Conservation (phyloP, 2,113 vertebrate species). For the Neodon shergylaensis region DNA sequence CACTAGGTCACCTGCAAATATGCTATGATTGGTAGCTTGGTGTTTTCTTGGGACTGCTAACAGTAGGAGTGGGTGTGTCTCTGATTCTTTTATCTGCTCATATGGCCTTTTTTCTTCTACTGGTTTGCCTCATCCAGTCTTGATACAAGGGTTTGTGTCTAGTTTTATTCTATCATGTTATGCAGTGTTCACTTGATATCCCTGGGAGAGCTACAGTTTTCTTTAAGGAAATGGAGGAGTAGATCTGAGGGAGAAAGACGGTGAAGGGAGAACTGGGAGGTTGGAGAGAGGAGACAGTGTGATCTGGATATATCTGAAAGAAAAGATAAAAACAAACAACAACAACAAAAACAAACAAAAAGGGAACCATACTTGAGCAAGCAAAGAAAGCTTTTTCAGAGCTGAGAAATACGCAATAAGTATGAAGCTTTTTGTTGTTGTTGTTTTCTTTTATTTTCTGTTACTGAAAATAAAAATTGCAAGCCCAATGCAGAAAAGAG, state of each 20-base stretch:
- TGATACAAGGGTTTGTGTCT: background rate
- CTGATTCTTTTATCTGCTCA: background rate
- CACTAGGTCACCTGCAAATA: background rate
- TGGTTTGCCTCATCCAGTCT: background rate
- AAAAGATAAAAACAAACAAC: background rate
- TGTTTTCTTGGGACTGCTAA: background rate
- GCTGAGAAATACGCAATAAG: background rate
- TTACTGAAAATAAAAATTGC: background rate
- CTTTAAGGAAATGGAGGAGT: background rate
- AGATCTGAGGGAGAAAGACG: accelerated
- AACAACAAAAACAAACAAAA: background rate
- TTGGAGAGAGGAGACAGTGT: background rate
- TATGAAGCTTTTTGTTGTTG: background rate
- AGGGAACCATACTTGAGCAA: background rate
- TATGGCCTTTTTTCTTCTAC: background rate
- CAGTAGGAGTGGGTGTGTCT: background rate
- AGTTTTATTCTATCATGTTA: background rate
- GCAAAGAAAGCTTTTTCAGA: background rate
- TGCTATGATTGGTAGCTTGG: background rate
- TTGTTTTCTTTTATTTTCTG: background rate
- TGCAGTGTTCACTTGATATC: background rate
- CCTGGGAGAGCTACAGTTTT: background rate
- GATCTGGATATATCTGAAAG: background rate
- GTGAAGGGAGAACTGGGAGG: background rate
- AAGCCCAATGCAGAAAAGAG: background rate